phyloP scores from a whole-genome alignment of 1,140 invertebrate genomes.

The Drosophila sucinea region DNA sequence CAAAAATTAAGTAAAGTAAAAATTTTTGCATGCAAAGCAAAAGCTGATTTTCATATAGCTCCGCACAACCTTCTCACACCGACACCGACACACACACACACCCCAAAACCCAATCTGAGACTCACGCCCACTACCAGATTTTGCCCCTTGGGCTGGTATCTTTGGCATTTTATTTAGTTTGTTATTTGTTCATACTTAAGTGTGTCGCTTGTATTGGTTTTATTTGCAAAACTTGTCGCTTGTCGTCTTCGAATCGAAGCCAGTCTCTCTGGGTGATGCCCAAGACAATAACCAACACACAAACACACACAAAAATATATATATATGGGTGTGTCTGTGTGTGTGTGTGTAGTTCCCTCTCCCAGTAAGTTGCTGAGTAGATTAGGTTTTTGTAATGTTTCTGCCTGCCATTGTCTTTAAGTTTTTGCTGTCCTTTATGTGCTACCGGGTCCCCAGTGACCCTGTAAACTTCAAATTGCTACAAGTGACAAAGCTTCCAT shows the following conservation, averaged over 20 bases:
- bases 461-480: conserved; percentile 81
- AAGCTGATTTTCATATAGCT: conserved; percentile 71
- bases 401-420: conserved; percentile 68
- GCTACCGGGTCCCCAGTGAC: conserved; percentile 64
- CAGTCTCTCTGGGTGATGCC: conserved; percentile 63
- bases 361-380: conserved; percentile 75
- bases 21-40: conserved; percentile 67
- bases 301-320: conserved; percentile 16
- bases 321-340: conserved; percentile 26
- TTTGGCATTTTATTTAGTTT: conserved; percentile 78
- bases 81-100: background rate
- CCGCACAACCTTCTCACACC: no score
- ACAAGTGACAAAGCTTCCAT: conserved; percentile 57
- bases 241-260: conserved; percentile 74
- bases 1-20: conserved; percentile 78
- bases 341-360: conserved; percentile 12
- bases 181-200: conserved; percentile 80
- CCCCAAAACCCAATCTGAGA: background rate
- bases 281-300: conserved; percentile 67
- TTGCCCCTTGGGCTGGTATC: conserved; percentile 55
- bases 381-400: conserved; percentile 73
- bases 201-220: conserved; percentile 78
- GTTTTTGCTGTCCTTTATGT: conserved; percentile 66
- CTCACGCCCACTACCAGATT: conserved; percentile 1
- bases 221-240: conserved; percentile 77